Conservation (phyloP, 2,888 invertebrate species). For the Adelphocoris suturalis region DNA sequence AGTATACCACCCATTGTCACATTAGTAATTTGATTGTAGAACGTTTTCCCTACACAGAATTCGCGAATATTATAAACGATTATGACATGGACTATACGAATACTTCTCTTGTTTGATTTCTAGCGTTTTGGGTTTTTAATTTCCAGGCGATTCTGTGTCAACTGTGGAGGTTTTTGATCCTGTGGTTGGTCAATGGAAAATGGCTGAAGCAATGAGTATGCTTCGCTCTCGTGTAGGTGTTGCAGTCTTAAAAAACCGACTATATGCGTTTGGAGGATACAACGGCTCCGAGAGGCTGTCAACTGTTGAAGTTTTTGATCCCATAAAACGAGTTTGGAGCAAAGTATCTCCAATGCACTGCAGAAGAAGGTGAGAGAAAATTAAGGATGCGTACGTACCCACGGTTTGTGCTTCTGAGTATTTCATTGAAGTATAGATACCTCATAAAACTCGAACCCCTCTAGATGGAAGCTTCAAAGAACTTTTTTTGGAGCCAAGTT, state of each 20-base stretch:
- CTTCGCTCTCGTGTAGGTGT: conserved; percentile 91
- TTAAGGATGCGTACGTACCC: not conserved
- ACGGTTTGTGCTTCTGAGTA: too few relatives aligned
- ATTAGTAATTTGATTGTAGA: too few relatives aligned
- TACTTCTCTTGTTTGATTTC: not conserved
- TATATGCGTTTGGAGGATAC: conserved; percentile 91
- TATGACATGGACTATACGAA: too few relatives aligned
- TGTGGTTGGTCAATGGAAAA: conserved; percentile 84
- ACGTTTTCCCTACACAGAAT: too few relatives aligned
- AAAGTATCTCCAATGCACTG: conserved; percentile 89
- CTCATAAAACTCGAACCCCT: too few relatives aligned
- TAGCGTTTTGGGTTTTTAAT: too few relatives aligned
- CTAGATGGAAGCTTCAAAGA: too few relatives aligned
- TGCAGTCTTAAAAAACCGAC: conserved; percentile 87
- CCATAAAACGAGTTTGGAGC: conserved; percentile 86
- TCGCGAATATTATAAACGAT: too few relatives aligned
- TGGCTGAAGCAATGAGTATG: conserved; percentile 91
- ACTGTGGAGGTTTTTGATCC: conserved; percentile 93
- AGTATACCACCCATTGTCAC: too few relatives aligned
- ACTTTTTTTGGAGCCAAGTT: conserved; percentile 78
- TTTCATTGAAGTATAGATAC: too few relatives aligned
- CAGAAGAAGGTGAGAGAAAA: conserved; percentile 83
- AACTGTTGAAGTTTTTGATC: conserved; percentile 92
- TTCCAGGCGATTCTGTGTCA: conserved; percentile 86
- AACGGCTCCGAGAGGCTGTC: conserved; percentile 90